Evolutionary conservation across 2,888 invertebrate species (phyloP), one percentile per base, ranked within the genome.

Genomic region (Drosophila atroscutellata): DNA sequence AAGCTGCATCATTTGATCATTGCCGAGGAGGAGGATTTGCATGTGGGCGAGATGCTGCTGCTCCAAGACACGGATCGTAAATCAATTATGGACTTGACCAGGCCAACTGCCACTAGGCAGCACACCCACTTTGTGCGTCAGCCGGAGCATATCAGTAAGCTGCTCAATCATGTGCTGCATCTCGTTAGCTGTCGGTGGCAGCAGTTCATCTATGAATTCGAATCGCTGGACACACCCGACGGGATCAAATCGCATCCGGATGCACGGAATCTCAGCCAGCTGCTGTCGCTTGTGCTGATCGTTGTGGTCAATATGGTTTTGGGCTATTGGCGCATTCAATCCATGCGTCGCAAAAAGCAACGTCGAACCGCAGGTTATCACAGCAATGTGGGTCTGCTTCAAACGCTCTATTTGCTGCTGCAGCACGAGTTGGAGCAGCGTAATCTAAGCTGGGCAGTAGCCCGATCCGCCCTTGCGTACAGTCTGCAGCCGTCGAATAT

Each of bases 111-210:
- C 3, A 62, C 54, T 20, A 76, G 68, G 51, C 79, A 89, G 94
- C 90, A 95, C 93, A 71, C 92, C 94, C 80, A 94, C 70, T 94
- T 96, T 13, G 94, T 95, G 51, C 94, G 95, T 15, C 93, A 94
- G 26, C 95, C 95, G 0, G 94, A 94, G 69, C 95, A 95, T 24
- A 94, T 96, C 57, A 95, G 95, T 28, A 94, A 95, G 64, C 93
- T 97, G 13, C 95, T 95, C 91, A 95, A 95, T 45, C 96, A 96
- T 77, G 80, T 97, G 18, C 94, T 95, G 47, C 95, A 96, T 81
- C 95, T 95, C 69, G 92, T 96, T 37, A 95, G 96, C 24, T 96
- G 96, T 81, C 94, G 95, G 26, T 97, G 97, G 97, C 97, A 97
- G 88, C 96, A 96, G 85, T 96, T 97, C 80, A 94, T 96, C 8